Evolutionary conservation across 1,140 invertebrate genomes (phyloP).

Genomic region (Pantala flavescens): DNA sequence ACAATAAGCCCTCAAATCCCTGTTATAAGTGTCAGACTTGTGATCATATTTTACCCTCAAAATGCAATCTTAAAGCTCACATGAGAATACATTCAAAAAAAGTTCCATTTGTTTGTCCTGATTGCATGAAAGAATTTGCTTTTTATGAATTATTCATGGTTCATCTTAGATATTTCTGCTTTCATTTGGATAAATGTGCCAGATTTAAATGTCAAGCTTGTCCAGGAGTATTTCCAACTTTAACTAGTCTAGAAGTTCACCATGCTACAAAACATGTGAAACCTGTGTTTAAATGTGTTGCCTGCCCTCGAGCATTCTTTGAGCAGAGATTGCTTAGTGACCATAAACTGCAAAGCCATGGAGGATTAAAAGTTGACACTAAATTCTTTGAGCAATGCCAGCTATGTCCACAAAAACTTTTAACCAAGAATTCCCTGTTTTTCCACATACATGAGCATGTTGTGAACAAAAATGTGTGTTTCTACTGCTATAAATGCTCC

Average conservation of each 20-base stretch:
- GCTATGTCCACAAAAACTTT: slow-evolving; percentile 15
- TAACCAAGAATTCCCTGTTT: slow-evolving; percentile 16
- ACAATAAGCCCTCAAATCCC: not conserved
- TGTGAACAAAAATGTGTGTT: not conserved
- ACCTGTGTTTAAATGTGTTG: slow-evolving; percentile 17
- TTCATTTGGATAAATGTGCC: slow-evolving; percentile 10
- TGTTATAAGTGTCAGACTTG: not conserved
- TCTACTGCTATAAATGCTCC: slow-evolving; percentile 16
- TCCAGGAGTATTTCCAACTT: not conserved
- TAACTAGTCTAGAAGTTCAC: slow-evolving; percentile 14
- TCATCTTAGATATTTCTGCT: slow-evolving; percentile 11
- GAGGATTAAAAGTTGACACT: not conserved
- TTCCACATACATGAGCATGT: slow-evolving; percentile 16
- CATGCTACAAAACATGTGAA: slow-evolving; percentile 16
- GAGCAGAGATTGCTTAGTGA: slow-evolving; percentile 3
- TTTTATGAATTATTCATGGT: not conserved
- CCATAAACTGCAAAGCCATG: slow-evolving; percentile 16
- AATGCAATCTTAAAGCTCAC: slow-evolving; percentile 10
- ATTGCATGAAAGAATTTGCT: slow-evolving; percentile 3
- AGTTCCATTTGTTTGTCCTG: slow-evolving; percentile 12
- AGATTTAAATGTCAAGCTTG: slow-evolving; percentile 10
- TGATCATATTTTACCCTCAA: not conserved
- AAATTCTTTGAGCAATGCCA: slow-evolving; percentile 17
- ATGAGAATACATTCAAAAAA: not conserved
- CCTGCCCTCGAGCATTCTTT: slow-evolving; percentile 18